These are phyloP conservation scores for Caenorhabditis japonica DNA, from an alignment of 2,888 invertebrate species.

Conservation along the genomic window DNA sequence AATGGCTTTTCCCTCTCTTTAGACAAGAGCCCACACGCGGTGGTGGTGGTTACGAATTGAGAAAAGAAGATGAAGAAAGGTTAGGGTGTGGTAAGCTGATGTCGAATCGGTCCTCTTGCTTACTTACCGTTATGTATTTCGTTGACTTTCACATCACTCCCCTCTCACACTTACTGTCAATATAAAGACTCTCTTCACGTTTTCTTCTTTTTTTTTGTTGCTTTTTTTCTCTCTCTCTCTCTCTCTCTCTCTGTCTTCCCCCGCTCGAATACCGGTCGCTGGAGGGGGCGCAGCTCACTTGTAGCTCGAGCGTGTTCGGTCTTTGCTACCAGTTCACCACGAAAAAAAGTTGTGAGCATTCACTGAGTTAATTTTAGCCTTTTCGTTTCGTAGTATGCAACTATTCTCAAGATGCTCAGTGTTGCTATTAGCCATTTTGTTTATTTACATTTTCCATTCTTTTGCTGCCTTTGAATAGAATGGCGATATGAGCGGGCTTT, in stretches of 20 bases:
- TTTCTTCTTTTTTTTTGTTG: constrained; percentile 16
- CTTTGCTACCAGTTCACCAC: constrained; percentile 17
- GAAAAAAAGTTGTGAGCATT: not conserved
- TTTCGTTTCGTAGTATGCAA: not conserved
- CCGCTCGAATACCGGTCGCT: constrained; percentile 39
- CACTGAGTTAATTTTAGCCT: not conserved
- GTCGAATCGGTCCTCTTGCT: constrained; percentile 48
- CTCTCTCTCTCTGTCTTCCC: constrained; percentile 10
- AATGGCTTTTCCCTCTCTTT: constrained; percentile 12
- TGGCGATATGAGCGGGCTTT: no score
- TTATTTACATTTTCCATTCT: constrained; percentile 18
- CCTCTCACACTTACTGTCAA: constrained; percentile 29
- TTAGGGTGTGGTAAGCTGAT: constrained; percentile 49
- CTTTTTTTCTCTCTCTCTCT: constrained; percentile 30
- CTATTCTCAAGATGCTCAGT: not conserved
- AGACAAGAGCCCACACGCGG: constrained; percentile 39
- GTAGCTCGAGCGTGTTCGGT: constrained; percentile 24
- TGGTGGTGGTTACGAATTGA: constrained; percentile 8
- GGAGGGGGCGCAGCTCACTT: constrained; percentile 23
- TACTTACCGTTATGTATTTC: constrained; percentile 41
- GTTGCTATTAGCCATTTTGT: constrained; percentile 1
- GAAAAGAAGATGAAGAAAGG: constrained; percentile 24
- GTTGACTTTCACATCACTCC: constrained; percentile 34
- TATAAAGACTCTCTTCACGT: constrained; percentile 25
- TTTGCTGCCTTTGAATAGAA: not conserved